Evolutionary conservation across 2,113 vertebrate species (phyloP), one percentile per base, ranked within the genome.

Genomic region (Chaetops frenatus): DNA sequence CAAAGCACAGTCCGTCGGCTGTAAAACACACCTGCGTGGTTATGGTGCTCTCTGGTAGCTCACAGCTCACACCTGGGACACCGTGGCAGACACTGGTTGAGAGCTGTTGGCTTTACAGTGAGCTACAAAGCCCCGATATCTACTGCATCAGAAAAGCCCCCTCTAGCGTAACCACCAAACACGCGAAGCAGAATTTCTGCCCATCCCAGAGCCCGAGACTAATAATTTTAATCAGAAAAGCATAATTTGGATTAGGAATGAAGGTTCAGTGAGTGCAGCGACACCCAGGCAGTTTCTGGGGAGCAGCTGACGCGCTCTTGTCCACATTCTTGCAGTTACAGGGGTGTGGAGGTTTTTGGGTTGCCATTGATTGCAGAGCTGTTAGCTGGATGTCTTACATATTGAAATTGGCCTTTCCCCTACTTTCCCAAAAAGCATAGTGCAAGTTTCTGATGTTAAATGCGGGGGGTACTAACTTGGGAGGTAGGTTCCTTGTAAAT

Each of bases 191-290:
- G 71, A 36, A 57, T 53, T 25, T 31, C 23, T 42, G 51, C 23
- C 15, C 62, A 65, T 60, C 60, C 31, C 76, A 45, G 69, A 61
- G 9, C 8, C 13, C 33, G 17, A 5, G 28, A 48, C 21, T 60
- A 31, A 86, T 2, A 4, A 33, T 83, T 91, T 66, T 45, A 61
- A 76, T 70, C 54, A 42, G 62, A 66, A 88, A 73, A 45, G 33
- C 28, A 1, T 29, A 16, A 54, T 38, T 42, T 58, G 2, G 4
- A 16, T 28, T 69, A 31, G 76, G 36, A 94, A 61, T 53, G 76
- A 80, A 47, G 42, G 42, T 31, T 71, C 54, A 67, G 53, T 0
- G 1, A 70, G 31, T 1, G 4, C 56, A n/a, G 65, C 0, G 0
- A 25, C 69, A 65, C 47, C 38, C 51, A 38, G 65, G 71, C 80